Conservation (phyloP, 2,797 vertebrate species). For the Pseudochaenichthys georgianus region DNA sequence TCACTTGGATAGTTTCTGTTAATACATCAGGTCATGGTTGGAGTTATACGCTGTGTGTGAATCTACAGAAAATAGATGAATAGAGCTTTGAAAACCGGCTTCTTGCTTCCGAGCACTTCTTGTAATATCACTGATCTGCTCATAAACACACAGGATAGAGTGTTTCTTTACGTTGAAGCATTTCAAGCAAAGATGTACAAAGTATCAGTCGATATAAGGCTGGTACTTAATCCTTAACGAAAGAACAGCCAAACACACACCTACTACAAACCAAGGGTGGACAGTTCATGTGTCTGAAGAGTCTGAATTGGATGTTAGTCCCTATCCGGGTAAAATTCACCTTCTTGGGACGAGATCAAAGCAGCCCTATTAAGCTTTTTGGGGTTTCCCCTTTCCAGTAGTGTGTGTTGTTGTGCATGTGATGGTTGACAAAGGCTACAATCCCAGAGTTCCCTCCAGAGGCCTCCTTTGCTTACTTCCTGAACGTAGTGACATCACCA, state of each 20-base stretch:
- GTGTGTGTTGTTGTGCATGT: too few species aligned
- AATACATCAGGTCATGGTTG: not conserved
- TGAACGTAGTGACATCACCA: too few species aligned
- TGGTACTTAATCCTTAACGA: not conserved
- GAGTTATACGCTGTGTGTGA: not conserved
- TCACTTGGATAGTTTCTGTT: slow-evolving; percentile 18
- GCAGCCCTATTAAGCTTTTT: too few species aligned
- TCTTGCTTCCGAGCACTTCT: not conserved
- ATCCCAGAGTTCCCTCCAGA: too few species aligned
- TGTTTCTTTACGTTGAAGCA: not conserved
- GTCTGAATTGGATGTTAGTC: slow-evolving; percentile 1
- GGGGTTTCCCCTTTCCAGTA: too few species aligned
- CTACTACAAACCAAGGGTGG: too few species aligned
- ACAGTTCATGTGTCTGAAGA: not conserved
- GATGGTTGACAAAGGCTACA: too few species aligned
- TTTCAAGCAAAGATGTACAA: not conserved
- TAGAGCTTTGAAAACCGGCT: not conserved
- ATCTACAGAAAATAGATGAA: slow-evolving; percentile 12
- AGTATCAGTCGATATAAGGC: not conserved
- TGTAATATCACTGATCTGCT: slow-evolving; percentile 10
- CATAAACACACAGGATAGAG: slow-evolving; percentile 2
- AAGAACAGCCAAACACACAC: not conserved
- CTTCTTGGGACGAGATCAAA: slow-evolving; percentile 1
- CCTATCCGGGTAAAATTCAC: not conserved
- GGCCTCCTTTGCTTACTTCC: too few species aligned